These are phyloP conservation scores for Branchellion lobata DNA, from an alignment of 2,888 invertebrate genomes.

Conservation along the genomic window DNA sequence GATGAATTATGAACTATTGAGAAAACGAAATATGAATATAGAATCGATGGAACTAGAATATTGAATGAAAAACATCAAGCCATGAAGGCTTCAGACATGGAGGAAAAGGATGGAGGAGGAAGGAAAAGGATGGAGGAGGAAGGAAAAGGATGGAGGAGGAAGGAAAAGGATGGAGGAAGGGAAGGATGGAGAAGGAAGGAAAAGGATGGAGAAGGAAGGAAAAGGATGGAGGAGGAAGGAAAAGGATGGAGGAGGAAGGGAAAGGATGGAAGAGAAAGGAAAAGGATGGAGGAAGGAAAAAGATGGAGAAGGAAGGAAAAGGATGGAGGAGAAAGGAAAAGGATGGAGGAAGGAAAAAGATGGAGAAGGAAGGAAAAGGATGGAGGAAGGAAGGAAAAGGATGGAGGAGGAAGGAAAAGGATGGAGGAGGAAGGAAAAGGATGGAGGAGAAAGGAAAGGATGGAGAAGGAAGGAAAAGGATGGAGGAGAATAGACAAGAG, in stretches of 20 bases:
- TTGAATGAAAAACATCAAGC: no score
- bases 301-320: background rate
- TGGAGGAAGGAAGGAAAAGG: background rate
- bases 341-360: background rate
- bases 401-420: background rate
- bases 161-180: background rate
- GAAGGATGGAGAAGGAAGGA: background rate
- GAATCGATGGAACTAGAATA: no score
- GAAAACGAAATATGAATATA: no score
- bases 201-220: background rate
- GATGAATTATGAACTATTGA: no score
- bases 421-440: background rate
- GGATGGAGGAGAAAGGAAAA: background rate
- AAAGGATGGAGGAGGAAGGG: background rate
- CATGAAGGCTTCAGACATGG: no score
- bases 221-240: background rate
- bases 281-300: background rate
- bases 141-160: background rate
- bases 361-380: constrained; percentile 33
- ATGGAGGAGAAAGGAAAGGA: background rate
- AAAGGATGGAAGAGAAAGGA: background rate
- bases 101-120: background rate
- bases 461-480: background rate
- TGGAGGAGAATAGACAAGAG: background rate
- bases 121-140: background rate